phyloP scores from a whole-genome alignment of 2,113 vertebrate genomes.

The Holacanthus passer region DNA sequence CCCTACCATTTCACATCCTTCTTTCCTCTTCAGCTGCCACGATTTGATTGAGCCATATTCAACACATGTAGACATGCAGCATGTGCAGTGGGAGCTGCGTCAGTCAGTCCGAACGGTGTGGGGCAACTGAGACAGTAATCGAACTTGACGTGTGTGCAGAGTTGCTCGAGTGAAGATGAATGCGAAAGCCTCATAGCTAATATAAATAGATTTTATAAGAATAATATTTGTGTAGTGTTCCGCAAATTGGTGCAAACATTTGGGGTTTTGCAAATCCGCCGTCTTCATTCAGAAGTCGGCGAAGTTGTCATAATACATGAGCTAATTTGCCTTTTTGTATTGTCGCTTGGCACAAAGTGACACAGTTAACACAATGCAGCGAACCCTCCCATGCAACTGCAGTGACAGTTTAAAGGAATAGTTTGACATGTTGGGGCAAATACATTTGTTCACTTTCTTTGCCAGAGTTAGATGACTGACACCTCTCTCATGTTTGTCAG shows the following conservation, averaged over 20 bases:
- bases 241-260: constrained; percentile 46
- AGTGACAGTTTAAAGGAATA: constrained; percentile 35
- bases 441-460: background rate
- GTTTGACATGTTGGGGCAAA: constrained; percentile 14
- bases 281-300: constrained; percentile 44
- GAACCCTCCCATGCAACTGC: constrained; percentile 26
- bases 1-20: constrained; percentile 61
- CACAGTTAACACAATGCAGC: constrained; percentile 32
- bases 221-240: constrained; percentile 51
- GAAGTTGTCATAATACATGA: constrained; percentile 31
- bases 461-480: background rate
- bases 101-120: constrained; percentile 37
- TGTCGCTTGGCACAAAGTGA: constrained; percentile 26
- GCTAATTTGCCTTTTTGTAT: constrained; percentile 38
- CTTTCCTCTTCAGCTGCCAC: constrained; percentile 63
- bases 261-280: constrained; percentile 19
- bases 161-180: constrained; percentile 59
- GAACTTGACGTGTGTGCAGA: constrained; percentile 51
- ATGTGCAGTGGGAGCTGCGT: constrained; percentile 36
- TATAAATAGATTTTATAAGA: constrained; percentile 54
- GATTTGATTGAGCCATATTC: constrained; percentile 76
- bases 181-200: constrained; percentile 40
- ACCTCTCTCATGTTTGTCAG: background rate
- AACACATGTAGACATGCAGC: constrained; percentile 51
- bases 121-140: constrained; percentile 45